Base-by-base conservation (phyloP, 2,797 vertebrate genomes). In the Eleutherodactylus coqui region DNA sequence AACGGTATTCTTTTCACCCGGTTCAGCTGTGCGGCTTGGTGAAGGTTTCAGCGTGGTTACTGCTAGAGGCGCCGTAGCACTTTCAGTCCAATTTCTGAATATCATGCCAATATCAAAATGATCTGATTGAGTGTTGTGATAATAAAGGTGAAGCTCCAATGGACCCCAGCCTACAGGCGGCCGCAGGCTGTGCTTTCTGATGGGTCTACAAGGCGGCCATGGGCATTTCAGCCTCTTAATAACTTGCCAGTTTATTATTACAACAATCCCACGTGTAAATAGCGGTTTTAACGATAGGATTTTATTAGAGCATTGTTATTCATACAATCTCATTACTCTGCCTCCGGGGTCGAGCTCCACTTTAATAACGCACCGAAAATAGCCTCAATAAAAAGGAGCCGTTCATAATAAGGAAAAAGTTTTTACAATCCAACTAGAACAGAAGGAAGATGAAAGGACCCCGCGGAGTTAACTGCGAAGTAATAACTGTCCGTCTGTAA, bases 401-500 rank as follows among this genome's bases (percentile, higher is more conserved):
- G 58, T 55, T 11, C 43, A 5, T 78, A 60, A 78, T 41, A 27
- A 41, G 55, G 36, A 5, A 43, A 3, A 58, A 78, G 67, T 78
- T 38, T 36, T 41, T 21, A 38, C 16, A 9, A 17, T 27, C 34
- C 53, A 78, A 60, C 24, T 24, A 13, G 36, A 78, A 53, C 17
- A 77, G 2, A 5, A 36, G 51, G 21, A 53, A n/a, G 36, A 58
- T 19, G 29, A 76, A 76, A 53, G 47, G 36, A 13, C 45, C 75
- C 75, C 4, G 19, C 32, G 75, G 75, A 78, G 29, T 38, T 78
- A 16, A 58, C 19, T 29, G 21, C 70, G 14, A 73, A 73, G 24
- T 58, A 55, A 55, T 55, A 77, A 55, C 55, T 38, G 75, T 77
- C 51, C 41, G 58, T 58, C 41, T 58, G 29, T 77, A 77, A 77